Conservation (phyloP, 2,113 vertebrate genomes). For the Myotis lucifugus region DNA sequence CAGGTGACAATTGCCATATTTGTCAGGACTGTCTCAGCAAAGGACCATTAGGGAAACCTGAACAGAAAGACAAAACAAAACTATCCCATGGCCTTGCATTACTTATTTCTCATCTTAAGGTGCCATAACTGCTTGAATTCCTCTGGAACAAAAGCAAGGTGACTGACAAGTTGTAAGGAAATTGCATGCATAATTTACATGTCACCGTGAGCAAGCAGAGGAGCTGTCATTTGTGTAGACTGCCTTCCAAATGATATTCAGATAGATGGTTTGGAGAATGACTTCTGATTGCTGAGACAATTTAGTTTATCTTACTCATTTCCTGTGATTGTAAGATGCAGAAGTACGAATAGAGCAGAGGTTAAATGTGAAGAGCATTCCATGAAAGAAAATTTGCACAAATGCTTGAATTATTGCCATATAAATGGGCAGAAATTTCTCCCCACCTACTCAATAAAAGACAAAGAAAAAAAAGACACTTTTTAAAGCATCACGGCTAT, state of each 20-base stretch:
- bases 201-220: not conserved
- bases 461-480: not conserved
- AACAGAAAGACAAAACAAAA: constrained; percentile 30
- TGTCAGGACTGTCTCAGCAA: not conserved
- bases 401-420: constrained; percentile 20
- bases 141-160: constrained; percentile 28
- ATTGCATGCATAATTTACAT: constrained; percentile 43
- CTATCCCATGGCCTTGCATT: not conserved
- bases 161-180: constrained; percentile 18
- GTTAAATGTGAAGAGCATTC: constrained; percentile 37
- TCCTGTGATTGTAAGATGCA: constrained; percentile 20
- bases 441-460: not conserved
- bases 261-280: constrained; percentile 20
- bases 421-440: constrained; percentile 21
- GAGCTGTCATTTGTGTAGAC: constrained; percentile 3
- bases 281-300: constrained; percentile 52
- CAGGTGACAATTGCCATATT: not conserved
- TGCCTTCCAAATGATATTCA: constrained; percentile 22
- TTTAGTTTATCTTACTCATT: constrained; percentile 30
- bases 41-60: not conserved
- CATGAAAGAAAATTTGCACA: not conserved
- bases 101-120: not conserved
- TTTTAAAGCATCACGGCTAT: not conserved
- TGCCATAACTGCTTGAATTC: not conserved
- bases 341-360: not conserved